Evolutionary conservation across 2,113 vertebrate species (phyloP), one percentile per base, ranked within the genome.

Genomic region (Mionectes macconnelli): DNA sequence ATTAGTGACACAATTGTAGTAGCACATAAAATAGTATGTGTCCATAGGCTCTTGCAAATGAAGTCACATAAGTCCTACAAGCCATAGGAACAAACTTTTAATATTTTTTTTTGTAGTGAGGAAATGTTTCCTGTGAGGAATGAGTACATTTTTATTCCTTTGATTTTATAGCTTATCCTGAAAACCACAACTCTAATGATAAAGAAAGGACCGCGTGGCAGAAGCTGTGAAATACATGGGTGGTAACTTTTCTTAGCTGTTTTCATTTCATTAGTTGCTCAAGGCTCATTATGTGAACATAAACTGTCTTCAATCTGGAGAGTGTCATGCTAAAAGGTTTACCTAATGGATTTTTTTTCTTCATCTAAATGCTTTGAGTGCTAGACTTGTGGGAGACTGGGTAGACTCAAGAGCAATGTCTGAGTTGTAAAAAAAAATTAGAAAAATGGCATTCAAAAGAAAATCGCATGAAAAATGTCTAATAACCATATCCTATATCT

Each of bases 261-360:
- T 88, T 90, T 96, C 59, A 31, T 93, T 73, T 39, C 63, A 86
- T 90, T 93, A 92, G 79, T 92, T 93, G 66, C 84, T 90, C 76
- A 89, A 73, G 50, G 42, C 35, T 94, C 60, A 75, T 83, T 93
- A 74, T 63, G 40, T 40, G 63, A 86, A 67, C 39, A 81, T 86
- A 76, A 86, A 86, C 68, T 78, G 12, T 69, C 28, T 77, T 90
- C 60, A 86, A 3, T 78, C 56, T 87, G 44, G 33, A 82, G 14
- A 67, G 13, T 50, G 47, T 75, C 56, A 81, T 49, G 64, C 52
- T 87, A 64, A 49, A 22, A 84, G 44, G 39, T 92, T 93, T 92
- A 28, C 47, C 47, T 84, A 77, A 87, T 75, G 35, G 59, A 60
- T 63, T 90, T 94, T 93, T 90, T 92, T 81, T 81, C 22, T 40